Evolutionary conservation across 1,140 invertebrate genomes (phyloP), one percentile per base, ranked within the genome.

Genomic region (Thereuonema tuberculata): DNA sequence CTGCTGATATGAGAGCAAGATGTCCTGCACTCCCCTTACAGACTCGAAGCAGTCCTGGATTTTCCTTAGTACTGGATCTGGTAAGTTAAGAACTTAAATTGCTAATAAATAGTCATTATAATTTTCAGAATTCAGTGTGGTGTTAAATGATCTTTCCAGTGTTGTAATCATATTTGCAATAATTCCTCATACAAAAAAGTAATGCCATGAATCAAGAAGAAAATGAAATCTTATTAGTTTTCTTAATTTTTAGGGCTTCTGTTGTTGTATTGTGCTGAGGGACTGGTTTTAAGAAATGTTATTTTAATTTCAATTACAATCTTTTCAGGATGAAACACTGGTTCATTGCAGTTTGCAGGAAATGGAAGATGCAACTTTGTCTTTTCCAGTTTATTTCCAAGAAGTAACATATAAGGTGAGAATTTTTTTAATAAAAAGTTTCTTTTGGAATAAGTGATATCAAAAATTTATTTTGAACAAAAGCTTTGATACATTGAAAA

Each of bases 271-370:
- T n/a, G n/a, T n/a, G n/a, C n/a, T n/a, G n/a, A n/a, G n/a, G n/a
- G n/a, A n/a, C n/a, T n/a, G n/a, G n/a, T n/a, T n/a, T n/a, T n/a
- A n/a, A n/a, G n/a, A n/a, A n/a, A n/a, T n/a, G n/a, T n/a, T n/a
- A n/a, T n/a, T n/a, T n/a, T n/a, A n/a, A n/a, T n/a, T n/a, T n/a
- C n/a, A n/a, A n/a, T n/a, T n/a, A n/a, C n/a, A n/a, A n/a, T n/a
- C n/a, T 37, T 70, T 72, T 29, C 70, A 87, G 84, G 93, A 97
- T 76, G 93, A 98, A 77, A 98, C 93, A 0, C 71, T 98, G 60
- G 93, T 97, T 1, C 93, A 98, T 71, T 98, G 93, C 72, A 93
- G 89, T 69, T 77, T 97, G 14, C 87, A 90, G 68, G 89, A 95
- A 76, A 72, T 97, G 52, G 83, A 87, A 0, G 92, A 95, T 74